A percentile compares a stretch with the other conserved stretches of the same genome.
phyloP scores from a whole-genome alignment of 2,797 vertebrate genomes.

The Coregonus ussuriensis region DNA sequence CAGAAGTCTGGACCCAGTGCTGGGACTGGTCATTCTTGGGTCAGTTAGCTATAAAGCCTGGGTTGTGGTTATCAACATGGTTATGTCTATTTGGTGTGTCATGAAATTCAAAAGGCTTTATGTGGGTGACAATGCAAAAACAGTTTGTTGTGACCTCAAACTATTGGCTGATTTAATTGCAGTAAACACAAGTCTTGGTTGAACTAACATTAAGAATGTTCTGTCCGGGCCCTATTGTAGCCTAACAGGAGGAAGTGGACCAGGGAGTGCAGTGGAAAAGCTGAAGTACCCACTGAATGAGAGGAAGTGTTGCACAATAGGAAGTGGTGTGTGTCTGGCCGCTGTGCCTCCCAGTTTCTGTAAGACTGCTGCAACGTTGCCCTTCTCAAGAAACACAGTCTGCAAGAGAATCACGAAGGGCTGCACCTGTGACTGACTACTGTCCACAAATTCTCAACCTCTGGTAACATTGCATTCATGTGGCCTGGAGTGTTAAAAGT shows the following conservation, averaged over 20 bases:
- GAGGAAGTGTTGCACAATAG: constrained; percentile 79
- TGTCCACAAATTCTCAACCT: neutral
- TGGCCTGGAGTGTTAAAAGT: neutral
- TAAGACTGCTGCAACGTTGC: constrained; percentile 10
- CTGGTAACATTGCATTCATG: neutral
- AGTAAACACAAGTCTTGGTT: neutral
- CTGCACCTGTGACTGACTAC: neutral
- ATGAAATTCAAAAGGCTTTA: neutral
- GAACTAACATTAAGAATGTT: neutral
- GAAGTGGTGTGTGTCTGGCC: constrained; percentile 55
- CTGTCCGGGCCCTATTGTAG: neutral
- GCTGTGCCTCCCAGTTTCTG: constrained; percentile 53
- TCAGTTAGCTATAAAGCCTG: neutral
- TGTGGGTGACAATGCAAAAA: neutral
- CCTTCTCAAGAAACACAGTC: constrained; percentile 14
- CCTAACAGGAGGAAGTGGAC: constrained; percentile 38
- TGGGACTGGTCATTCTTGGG: neutral
- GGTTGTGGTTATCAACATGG: neutral
- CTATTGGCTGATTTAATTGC: neutral
- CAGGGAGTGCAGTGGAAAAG: constrained; percentile 54
- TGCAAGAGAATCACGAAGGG: neutral
- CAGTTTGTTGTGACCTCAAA: neutral
- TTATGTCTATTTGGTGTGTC: neutral
- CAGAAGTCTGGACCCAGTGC: neutral
- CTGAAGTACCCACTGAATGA: constrained; percentile 61